phyloP scores from a whole-genome alignment of 1,140 invertebrate species.

The Paraescarpia echinospica region DNA sequence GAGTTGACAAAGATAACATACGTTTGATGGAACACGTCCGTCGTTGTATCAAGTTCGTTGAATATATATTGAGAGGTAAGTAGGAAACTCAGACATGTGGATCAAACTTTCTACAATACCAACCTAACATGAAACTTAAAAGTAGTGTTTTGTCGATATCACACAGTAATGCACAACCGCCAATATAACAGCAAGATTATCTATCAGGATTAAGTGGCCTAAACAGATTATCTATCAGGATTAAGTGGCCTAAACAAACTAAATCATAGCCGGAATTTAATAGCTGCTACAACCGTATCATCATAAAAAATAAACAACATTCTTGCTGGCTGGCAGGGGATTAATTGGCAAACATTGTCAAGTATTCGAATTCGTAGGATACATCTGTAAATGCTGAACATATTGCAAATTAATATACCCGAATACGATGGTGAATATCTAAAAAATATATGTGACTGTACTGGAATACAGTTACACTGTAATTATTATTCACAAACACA shows the following conservation, averaged over 20 bases:
- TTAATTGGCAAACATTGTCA: not conserved
- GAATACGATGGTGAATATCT: not conserved
- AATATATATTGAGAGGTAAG: not conserved
- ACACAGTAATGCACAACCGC: not conserved
- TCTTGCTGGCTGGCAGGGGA: too few species aligned
- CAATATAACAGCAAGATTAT: too few species aligned
- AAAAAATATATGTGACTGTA: not conserved
- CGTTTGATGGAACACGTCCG: not conserved
- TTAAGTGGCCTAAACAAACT: not conserved
- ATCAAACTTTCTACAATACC: not conserved
- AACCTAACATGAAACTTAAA: not conserved
- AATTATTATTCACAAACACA: not conserved
- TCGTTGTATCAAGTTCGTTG: too few species aligned
- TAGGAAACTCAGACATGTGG: not conserved
- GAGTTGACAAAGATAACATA: not conserved
- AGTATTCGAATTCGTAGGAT: not conserved
- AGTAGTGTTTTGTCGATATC: not conserved
- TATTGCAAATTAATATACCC: not conserved
- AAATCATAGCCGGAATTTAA: not conserved
- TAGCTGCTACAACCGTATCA: not conserved
- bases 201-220: not conserved
- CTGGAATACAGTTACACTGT: not conserved
- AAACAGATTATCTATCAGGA: not conserved
- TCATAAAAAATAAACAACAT: not conserved
- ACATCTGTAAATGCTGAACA: not conserved